Conservation (phyloP, 2,888 invertebrate species). For the Siphonodentalium dalli region DNA sequence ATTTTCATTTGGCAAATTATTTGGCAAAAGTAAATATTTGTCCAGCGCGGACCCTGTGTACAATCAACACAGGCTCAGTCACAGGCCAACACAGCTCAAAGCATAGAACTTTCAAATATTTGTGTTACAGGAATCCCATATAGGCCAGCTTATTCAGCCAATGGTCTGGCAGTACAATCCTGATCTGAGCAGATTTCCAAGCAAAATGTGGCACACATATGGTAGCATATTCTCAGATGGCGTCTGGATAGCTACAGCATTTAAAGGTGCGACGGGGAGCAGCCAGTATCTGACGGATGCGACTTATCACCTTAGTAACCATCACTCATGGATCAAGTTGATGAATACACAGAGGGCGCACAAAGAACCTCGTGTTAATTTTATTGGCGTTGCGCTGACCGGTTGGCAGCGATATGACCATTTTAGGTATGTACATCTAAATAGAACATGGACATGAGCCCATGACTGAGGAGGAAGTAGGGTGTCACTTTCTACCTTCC, state of each 20-base stretch:
- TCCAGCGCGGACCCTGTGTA: too few relatives aligned
- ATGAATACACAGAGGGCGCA: slow-evolving; percentile 36
- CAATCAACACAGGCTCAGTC: too few relatives aligned
- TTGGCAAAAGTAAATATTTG: too few relatives aligned
- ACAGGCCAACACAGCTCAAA: too few relatives aligned
- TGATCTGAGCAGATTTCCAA: slow-evolving; percentile 30
- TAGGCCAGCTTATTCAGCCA: slow-evolving; percentile 76
- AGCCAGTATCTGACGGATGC: slow-evolving; percentile 75
- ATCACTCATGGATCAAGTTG: slow-evolving; percentile 73
- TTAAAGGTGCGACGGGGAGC: slow-evolving; percentile 82
- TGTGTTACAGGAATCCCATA: slow-evolving; percentile 62
- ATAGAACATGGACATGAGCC: too few relatives aligned
- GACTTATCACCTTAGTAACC: slow-evolving; percentile 75
- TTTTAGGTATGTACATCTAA: too few relatives aligned
- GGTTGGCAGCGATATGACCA: slow-evolving; percentile 67
- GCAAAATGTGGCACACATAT: slow-evolving; percentile 67
- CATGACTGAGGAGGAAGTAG: too few relatives aligned
- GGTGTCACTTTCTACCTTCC: too few relatives aligned
- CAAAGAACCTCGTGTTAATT: slow-evolving; percentile 32
- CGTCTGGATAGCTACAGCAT: slow-evolving; percentile 83
- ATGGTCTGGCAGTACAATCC: slow-evolving; percentile 78
- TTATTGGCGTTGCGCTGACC: slow-evolving; percentile 63
- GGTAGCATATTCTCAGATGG: slow-evolving; percentile 17
- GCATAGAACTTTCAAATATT: not conserved
- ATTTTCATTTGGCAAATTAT: too few relatives aligned